Base-by-base conservation (phyloP, 1,140 invertebrate species). In the Polypedilum pembai region DNA sequence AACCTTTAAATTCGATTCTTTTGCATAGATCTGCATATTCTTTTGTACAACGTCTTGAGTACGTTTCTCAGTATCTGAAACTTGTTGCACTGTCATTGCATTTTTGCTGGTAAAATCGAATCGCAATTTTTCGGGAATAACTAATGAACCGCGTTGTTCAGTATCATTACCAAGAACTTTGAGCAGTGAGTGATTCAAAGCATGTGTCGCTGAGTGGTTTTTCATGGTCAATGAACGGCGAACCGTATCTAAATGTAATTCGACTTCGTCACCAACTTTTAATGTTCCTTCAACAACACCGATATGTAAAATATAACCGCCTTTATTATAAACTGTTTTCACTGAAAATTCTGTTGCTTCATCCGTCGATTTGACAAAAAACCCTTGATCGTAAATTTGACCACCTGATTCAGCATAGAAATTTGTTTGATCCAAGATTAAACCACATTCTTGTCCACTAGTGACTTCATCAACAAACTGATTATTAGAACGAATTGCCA, bases 351-450 rank as follows among this genome's bases (percentile, higher is more conserved):
- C 95, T n/a, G 91, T 89, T 77, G 88, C 89, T 82, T 95, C 93
- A 83, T 95, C 92, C 73, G 88, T 88, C 18, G 87, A 83, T 86
- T 97, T 98, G 0, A 92, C 90, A 79, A 99, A 88, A 78, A 94
- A 97, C 18, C 98, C 98, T 82, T 96, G 94, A 83, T 99, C 98
- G 83, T 90, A 97, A 77, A 98, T 96, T 85, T 99, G 98, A 15
- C 98, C 98, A 78, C 98, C 98, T 85, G 97, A 94, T 83, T 99
- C 98, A 8, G 96, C 96, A 85, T 98, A 98, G 82, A 99, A 99
- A 81, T 88, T 94, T 0, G 97, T 99, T 78, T 87, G 87, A 81
- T 99, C 95, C 74, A 99, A 85, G 76, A 99, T 84, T 75, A 99
- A 83, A 18, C 94, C 96, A 83, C 95, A 96, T 84, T 97, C 93